Base-by-base conservation (phyloP, 1,140 invertebrate genomes). In the Gryon sp. region DNA sequence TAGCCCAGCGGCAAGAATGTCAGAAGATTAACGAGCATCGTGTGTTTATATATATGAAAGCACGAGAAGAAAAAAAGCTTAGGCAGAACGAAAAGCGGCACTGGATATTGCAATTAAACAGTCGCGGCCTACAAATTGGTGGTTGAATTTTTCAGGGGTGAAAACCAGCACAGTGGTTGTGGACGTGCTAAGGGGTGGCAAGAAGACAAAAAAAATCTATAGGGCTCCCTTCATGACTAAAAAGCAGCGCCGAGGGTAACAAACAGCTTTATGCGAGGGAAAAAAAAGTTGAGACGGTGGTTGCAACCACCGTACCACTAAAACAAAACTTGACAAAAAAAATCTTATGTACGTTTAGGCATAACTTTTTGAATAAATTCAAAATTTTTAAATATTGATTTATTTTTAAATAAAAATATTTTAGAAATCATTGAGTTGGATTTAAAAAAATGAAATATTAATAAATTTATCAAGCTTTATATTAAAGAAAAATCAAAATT, bases 71-170 rank as follows among this genome's bases (percentile, higher is more conserved):
- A 82, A 76, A 66, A 74, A 74, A 70, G 60, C 41, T 41, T 22
- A 30, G 50, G 70, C 70, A 77, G 82, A 81, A 68, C 78, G 60
- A 74, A 59, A 79, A 83, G 79, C 40, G 46, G 60, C 80, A 60
- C 57, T 84, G 80, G 78, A 84, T 87, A 86, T 86, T 82, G 83
- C 86, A 87, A 86, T 86, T 86, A 87, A 87, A 86, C 83, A 81
- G 79, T 76, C 80, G 79, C 79, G 83, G 80, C 73, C 82, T 80
- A 84, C 85, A 86, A 86, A 87, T 87, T 84, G 86, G 80, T 83
- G 81, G 86, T 84, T 86, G 83, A 84, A 85, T 85, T 86, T 86
- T 86, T 83, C 41, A 75, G 70, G 76, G 76, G 76, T 66, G 59
- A 62, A 74, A 80, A 75, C 70, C 75, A 62, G 70, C 50, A 32